Evolutionary conservation across 37 sponge, comb jelly and placozoan genomes (phyloP), one percentile per base, ranked within the genome.

Genomic region (Ephydatia muelleri): DNA sequence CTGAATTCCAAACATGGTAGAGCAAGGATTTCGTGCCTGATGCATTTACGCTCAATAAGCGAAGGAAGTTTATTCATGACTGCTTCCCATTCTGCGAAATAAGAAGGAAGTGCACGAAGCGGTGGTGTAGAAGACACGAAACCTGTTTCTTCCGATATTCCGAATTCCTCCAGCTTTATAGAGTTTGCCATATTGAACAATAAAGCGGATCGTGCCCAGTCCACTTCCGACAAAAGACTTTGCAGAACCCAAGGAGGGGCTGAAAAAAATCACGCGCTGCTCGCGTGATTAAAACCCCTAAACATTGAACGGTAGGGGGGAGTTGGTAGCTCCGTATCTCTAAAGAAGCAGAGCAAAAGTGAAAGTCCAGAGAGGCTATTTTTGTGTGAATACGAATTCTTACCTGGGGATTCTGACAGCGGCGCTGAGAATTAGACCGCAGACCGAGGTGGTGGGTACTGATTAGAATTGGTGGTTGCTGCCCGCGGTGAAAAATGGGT

Each of bases 21-120:
- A 26, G 37, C 27, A 31, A 68, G 37, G 25, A 88, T 89, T 64
- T 80, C 76, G 2, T 66, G 33, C 38, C 92, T 57, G 4, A 94
- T 57, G 21, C 35, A 19, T 48, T 81, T 81, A 0, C 14, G 38
- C 48, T 43, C 31, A 13, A 88, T 76, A 21, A 91, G 84, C 43
- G 49, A 57, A 79, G 85, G 82, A 11, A 94, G 79, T 30, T 72
- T 25, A 14, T 5, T 71, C 21, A 78, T 67, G 1, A 91, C 5
- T 0, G 82, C 87, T 36, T 94, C 95, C 95, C 95, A 94, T 49
- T 68, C n/a, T 3, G 64, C 30, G 76, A 88, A 94, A 19, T 73
- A 88, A 22, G 43, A 35, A 16, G 92, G 84, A 2, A 94, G 88
- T 23, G 67, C 28, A 30, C 19, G 13, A 29, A 83, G 68, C 3